phyloP scores from a whole-genome alignment of 2,888 invertebrate genomes.

The Pedicia rivosa region DNA sequence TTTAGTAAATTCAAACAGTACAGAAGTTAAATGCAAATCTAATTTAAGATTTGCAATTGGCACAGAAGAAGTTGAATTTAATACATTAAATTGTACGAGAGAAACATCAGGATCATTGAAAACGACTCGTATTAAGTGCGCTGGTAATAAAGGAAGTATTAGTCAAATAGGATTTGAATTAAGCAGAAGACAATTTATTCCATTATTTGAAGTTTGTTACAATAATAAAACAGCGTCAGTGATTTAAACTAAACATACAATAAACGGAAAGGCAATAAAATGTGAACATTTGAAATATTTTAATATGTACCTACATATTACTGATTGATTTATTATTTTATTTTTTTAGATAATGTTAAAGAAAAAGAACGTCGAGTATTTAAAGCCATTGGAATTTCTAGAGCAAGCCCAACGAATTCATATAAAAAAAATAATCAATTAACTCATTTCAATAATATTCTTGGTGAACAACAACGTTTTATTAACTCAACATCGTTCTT shows the following conservation, averaged over 20 bases:
- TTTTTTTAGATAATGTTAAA: constrained; percentile 7
- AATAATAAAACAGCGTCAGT: constrained; percentile 19
- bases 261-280: constrained; percentile 23
- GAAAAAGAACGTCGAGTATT: constrained; percentile 18
- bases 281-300: constrained; percentile 16
- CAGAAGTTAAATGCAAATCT: neutral
- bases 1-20: too few relatives aligned
- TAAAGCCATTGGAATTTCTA: constrained; percentile 18
- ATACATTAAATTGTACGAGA: constrained; percentile 1
- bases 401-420: constrained; percentile 14
- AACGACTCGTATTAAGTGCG: constrained; percentile 2
- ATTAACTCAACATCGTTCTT: constrained; percentile 22
- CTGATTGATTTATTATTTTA: neutral
- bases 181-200: constrained; percentile 8
- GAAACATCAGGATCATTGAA: constrained; percentile 1
- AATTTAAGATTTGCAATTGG: neutral
- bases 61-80: neutral
- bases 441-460: constrained; percentile 17
- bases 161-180: constrained; percentile 8
- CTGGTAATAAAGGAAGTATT: neutral
- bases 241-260: constrained; percentile 21
- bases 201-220: constrained; percentile 24
- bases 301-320: neutral
- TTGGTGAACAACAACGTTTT: constrained; percentile 20
- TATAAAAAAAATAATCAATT: constrained; percentile 22